Evolutionary conservation across 1,140 invertebrate species (phyloP).

Genomic region (Whitmania pigra): DNA sequence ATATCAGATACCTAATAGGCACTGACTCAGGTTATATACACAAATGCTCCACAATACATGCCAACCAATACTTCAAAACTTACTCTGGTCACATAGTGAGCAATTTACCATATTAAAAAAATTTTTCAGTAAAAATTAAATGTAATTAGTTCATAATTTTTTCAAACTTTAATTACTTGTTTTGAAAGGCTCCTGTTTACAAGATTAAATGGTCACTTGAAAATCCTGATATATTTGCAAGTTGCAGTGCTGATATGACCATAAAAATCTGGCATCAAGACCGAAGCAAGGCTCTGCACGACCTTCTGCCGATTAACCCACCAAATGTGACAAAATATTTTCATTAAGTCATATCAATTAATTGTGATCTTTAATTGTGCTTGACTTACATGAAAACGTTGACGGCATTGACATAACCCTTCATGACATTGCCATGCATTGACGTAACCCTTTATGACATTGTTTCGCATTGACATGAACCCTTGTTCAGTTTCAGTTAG

Average conservation of each 20-base stretch:
- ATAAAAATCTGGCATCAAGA: constrained; percentile 10
- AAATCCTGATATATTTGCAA: constrained; percentile 1
- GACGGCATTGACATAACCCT: too few species aligned
- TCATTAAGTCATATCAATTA: too few species aligned
- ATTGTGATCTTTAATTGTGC: too few species aligned
- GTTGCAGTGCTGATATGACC: constrained; percentile 5
- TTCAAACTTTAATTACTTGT: background rate
- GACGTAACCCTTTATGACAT: too few species aligned
- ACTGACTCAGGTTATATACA: constrained; percentile 10
- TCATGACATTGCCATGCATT: too few species aligned
- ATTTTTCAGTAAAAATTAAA: background rate
- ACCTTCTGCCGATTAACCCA: constrained; percentile 1
- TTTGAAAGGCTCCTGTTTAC: background rate
- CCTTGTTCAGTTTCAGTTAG: too few species aligned
- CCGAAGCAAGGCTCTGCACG: background rate
- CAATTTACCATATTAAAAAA: background rate
- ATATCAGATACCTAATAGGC: constrained; percentile 5
- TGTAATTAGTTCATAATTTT: background rate
- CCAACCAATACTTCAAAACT: constrained; percentile 10
- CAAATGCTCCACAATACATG: constrained; percentile 2
- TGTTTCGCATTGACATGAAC: too few species aligned
- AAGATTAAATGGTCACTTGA: background rate
- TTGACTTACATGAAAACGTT: too few species aligned
- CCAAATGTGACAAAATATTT: background rate
- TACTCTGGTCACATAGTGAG: constrained; percentile 7